These are phyloP conservation scores for Malaclemys terrapin DNA, from an alignment of 2,113 vertebrate genomes.

Conservation along the genomic window DNA sequence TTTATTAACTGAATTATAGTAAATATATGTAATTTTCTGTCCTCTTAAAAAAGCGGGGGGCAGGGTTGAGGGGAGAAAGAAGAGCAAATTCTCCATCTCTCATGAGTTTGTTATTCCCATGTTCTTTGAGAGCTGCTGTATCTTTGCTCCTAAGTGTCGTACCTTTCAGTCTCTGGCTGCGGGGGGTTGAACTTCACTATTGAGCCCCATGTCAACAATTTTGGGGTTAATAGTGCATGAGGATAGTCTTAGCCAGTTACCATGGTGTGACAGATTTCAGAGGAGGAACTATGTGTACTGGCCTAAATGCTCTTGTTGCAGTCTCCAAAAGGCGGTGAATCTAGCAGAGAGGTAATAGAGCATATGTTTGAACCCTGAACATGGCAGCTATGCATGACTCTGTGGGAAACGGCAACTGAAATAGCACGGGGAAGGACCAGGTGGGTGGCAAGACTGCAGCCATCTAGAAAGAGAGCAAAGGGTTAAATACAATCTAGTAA, in stretches of 20 bases:
- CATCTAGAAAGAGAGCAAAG: neutral
- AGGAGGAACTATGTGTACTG: too few species aligned
- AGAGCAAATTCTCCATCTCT: neutral
- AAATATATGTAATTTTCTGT: neutral
- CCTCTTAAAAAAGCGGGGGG: neutral
- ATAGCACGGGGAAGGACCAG: neutral
- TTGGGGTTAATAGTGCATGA: neutral
- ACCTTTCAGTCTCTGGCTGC: rapidly evolving
- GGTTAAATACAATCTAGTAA: neutral
- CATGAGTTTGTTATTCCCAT: neutral
- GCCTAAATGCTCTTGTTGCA: neutral
- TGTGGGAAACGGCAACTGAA: neutral
- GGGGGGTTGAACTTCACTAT: neutral
- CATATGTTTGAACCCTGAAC: neutral
- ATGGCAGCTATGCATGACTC: neutral
- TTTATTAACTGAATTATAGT: neutral
- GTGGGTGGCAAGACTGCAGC: neutral
- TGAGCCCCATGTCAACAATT: neutral
- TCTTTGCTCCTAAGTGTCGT: rapidly evolving
- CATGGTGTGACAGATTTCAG: rapidly evolving
- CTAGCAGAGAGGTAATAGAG: neutral
- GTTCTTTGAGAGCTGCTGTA: neutral
- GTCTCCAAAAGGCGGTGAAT: neutral
- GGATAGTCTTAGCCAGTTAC: neutral
- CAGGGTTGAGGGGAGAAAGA: neutral